Base-by-base conservation (phyloP, 1,140 invertebrate genomes). In the Heliconius himera region DNA sequence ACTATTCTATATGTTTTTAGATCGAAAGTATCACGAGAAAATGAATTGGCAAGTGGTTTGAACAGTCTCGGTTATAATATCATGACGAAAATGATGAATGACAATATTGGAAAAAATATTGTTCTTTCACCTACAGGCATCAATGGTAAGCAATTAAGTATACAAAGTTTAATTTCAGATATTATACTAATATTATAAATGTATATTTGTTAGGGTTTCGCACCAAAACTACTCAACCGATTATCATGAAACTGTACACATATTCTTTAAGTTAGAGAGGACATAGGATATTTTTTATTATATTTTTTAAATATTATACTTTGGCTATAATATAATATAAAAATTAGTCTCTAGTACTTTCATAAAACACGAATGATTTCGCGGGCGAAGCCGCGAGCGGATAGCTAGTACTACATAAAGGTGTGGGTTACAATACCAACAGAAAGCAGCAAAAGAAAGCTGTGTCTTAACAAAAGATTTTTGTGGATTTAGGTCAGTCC, bases 51-150 rank as follows among this genome's bases (percentile, higher is more conserved):
- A 29, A 75, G 82, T 46, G 74, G 82, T 29, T 66, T 91, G 11
- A 93, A 93, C 77, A 77, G 83, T 54, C 87, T 93, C 49, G 89
- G 91, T 9, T 89, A 85, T 54, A 88, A 87, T 70, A 74, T 93
- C 54, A 78, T 88, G 54, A 77, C 75, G 5, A 81, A 87, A 70
- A 84, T 89, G 81, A 86, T 91, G 82, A 85, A 84, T 70, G 70
- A 87, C 60, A 82, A 81, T 33, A 71, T 75, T 66, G 79, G 88
- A 66, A 82, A 85, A 22, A 93, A 91, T 75, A 70, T 93, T 66
- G 85, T 89, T 0, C 84, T 91, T 11, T 93, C 91, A 16, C 90
- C 90, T 20, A 86, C 84, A 4, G 85, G 79, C 1, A 83, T 87
- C 70, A 78, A 81, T 11, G 82, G 86, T 87, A 77, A 84, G 84